Percentiles rank a stretch among this genome's conserved stretches.
Conservation (phyloP, 2,113 vertebrate species). For the Alethe diademata region DNA sequence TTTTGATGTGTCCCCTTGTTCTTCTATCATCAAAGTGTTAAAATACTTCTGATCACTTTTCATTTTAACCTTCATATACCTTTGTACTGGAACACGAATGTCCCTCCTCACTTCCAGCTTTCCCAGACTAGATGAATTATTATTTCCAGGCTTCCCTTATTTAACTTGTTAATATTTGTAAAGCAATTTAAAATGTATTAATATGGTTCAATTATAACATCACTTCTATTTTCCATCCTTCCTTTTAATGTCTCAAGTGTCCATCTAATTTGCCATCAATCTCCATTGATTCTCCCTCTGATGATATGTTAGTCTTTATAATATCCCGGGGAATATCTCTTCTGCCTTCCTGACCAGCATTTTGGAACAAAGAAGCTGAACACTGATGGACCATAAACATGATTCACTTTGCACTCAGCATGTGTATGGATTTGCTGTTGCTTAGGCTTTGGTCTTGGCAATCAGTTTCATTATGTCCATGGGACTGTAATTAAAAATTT, state of each 20-base stretch:
- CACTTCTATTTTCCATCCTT: conserved; percentile 41
- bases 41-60: conserved; percentile 47
- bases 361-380: conserved; percentile 41
- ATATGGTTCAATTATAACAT: conserved; percentile 37
- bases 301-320: conserved; percentile 53
- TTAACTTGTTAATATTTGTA: conserved; percentile 56
- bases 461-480: not conserved
- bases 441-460: not conserved
- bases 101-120: not conserved
- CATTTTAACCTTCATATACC: conserved; percentile 32
- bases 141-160: conserved; percentile 24
- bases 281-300: conserved; percentile 54
- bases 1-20: conserved; percentile 43
- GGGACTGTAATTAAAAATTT: not conserved
- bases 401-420: not conserved
- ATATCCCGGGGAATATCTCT: conserved; percentile 26
- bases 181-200: conserved; percentile 61
- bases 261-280: conserved; percentile 59
- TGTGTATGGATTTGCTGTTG: not conserved
- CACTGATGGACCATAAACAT: not conserved
- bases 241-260: conserved; percentile 55
- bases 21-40: conserved; percentile 37
- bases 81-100: not conserved
- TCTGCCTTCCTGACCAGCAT: conserved; percentile 44
- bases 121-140: conserved; percentile 20